Conservation (phyloP, 1,140 invertebrate species). For the Nomia melanderi region DNA sequence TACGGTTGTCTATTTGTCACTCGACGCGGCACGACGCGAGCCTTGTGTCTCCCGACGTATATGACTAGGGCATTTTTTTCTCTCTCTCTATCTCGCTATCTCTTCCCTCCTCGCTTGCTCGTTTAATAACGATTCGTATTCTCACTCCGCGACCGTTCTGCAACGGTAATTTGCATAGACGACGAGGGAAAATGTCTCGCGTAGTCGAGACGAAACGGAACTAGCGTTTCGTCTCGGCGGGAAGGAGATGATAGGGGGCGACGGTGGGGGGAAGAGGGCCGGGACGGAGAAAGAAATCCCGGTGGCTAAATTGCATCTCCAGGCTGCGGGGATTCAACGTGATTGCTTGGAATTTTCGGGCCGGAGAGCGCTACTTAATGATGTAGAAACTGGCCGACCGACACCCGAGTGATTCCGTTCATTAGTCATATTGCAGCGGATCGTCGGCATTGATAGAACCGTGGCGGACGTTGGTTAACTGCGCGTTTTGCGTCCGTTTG, state of each 20-base stretch:
- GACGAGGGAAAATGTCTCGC: slow-evolving; percentile 17
- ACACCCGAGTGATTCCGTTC: neutral
- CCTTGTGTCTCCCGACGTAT: too few relatives aligned
- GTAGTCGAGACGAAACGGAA: neutral
- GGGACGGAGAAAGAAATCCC: slow-evolving; percentile 10
- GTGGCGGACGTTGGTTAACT: too few relatives aligned
- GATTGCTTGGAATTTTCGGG: neutral
- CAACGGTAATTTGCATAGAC: slow-evolving; percentile 23
- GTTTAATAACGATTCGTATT: slow-evolving; percentile 34
- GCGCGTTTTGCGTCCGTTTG: too few relatives aligned
- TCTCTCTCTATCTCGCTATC: neutral
- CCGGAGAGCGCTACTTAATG: slow-evolving; percentile 16
- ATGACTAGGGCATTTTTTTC: neutral
- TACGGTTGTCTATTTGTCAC: too few relatives aligned
- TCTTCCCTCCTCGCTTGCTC: too few relatives aligned
- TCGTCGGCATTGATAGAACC: neutral
- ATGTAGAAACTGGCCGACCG: neutral
- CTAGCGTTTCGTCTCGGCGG: neutral
- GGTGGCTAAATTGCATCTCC: slow-evolving; percentile 30
- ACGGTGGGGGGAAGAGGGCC: too few relatives aligned
- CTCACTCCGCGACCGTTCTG: neutral
- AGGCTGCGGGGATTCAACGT: neutral
- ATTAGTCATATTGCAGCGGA: neutral
- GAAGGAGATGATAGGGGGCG: too few relatives aligned
- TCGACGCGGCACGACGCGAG: too few relatives aligned